Evolutionary conservation across 2,113 vertebrate genomes (phyloP).

Genomic region (Pterocles burchelli): DNA sequence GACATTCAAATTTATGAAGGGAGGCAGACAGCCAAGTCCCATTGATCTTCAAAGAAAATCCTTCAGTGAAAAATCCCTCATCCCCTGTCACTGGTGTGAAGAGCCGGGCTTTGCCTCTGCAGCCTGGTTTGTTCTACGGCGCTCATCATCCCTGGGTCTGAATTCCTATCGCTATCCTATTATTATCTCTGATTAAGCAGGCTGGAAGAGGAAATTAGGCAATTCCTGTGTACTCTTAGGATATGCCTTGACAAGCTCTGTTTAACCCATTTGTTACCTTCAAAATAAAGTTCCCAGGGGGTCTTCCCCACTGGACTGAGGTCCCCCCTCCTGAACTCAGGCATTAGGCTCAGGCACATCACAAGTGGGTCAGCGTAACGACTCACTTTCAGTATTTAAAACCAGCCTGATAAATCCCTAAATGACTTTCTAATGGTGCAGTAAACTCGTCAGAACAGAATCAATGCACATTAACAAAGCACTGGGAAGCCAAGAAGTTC

Average conservation of each 20-base stretch:
- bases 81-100: not conserved
- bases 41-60: constrained; percentile 21
- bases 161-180: not conserved
- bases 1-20: not conserved
- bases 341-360: not conserved
- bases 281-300: not conserved
- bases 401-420: constrained; percentile 50
- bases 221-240: not conserved
- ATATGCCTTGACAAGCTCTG: not conserved
- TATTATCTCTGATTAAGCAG: not conserved
- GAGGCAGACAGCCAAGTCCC: constrained; percentile 47
- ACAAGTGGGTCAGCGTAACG: not conserved
- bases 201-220: not conserved
- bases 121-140: not conserved
- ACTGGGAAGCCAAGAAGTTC: constrained; percentile 13
- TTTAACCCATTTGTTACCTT: not conserved
- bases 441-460: constrained; percentile 56
- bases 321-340: not conserved
- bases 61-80: not conserved
- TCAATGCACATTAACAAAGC: constrained; percentile 60
- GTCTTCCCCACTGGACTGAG: not conserved
- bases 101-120: not conserved
- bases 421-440: constrained; percentile 36
- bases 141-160: not conserved
- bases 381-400: constrained; percentile 26